Conservation (phyloP, 2,888 invertebrate genomes). For the Branchellion lobata region DNA sequence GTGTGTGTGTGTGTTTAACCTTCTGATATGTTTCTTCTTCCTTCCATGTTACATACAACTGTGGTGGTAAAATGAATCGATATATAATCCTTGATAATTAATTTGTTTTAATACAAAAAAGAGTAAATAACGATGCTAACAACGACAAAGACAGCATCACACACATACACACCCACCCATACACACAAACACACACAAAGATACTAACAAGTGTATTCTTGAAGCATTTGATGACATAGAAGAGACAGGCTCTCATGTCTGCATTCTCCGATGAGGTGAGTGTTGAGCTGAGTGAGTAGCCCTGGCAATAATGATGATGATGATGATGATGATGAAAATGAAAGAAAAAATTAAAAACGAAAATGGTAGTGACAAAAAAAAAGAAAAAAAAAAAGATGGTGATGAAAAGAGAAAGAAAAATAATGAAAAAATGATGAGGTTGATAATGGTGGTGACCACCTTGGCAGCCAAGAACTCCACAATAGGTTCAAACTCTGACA, state of each 20-base stretch:
- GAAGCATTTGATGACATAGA: conserved; percentile 78
- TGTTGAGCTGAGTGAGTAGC: conserved; percentile 73
- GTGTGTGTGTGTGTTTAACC: conserved; percentile 5
- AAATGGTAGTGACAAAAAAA: neutral
- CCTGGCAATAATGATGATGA: conserved; percentile 61
- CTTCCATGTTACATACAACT: conserved; percentile 46
- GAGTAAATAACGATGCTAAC: no score
- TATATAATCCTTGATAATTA: no score
- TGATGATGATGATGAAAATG: neutral
- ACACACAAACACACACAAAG: no score
- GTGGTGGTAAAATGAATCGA: conserved; percentile 15
- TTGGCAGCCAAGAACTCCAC: conserved; percentile 84
- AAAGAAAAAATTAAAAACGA: conserved; percentile 6
- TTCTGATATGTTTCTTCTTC: conserved; percentile 41
- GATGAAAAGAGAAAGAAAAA: no score
- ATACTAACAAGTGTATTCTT: conserved; percentile 79
- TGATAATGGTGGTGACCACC: conserved; percentile 57
- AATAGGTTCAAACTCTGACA: conserved; percentile 87
- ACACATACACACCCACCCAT: no score
- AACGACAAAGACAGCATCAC: no score
- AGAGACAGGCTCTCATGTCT: conserved; percentile 90
- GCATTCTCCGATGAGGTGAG: conserved; percentile 77
- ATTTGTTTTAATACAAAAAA: no score
- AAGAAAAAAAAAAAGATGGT: no score
- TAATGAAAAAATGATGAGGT: no score